phyloP scores from a whole-genome alignment of 2,888 invertebrate genomes.

The Gari tellinella region DNA sequence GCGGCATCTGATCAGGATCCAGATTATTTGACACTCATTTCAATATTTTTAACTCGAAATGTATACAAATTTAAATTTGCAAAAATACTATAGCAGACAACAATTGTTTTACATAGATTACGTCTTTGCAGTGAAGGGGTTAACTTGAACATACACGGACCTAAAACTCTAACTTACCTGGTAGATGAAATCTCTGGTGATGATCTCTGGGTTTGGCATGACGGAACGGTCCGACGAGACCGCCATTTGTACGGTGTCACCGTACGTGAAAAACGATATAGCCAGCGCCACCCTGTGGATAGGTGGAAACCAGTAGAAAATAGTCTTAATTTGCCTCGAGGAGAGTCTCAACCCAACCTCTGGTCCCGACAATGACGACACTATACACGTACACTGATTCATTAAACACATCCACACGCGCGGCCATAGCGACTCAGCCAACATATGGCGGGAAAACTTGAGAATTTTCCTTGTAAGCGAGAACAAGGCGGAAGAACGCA shows the following conservation, averaged over 20 bases:
- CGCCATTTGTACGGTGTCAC: slow-evolving; percentile 85
- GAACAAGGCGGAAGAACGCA: slow-evolving; percentile 86
- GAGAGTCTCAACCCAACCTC: slow-evolving; percentile 84
- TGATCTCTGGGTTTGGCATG: slow-evolving; percentile 82
- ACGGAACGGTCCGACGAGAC: slow-evolving; percentile 85
- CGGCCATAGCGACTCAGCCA: slow-evolving; percentile 80
- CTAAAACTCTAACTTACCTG: slow-evolving; percentile 74
- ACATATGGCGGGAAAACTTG: slow-evolving; percentile 84
- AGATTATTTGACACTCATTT: no score
- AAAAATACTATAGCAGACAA: no score
- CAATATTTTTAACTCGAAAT: no score
- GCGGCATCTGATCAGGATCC: no score
- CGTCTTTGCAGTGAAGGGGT: no score
- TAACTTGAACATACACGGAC: background rate
- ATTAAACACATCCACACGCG: slow-evolving; percentile 78
- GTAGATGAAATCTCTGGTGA: slow-evolving; percentile 82
- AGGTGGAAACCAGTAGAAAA: slow-evolving; percentile 85
- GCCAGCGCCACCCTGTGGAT: slow-evolving; percentile 85
- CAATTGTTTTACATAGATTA: no score
- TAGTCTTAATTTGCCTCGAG: slow-evolving; percentile 80
- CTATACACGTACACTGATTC: slow-evolving; percentile 79
- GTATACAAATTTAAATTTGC: no score
- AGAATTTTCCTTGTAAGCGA: slow-evolving; percentile 86
- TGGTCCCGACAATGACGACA: slow-evolving; percentile 86
- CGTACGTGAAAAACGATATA: slow-evolving; percentile 86